These are phyloP conservation scores for Pluvianellus socialis DNA, from an alignment of 2,113 vertebrate species.

Conservation along the genomic window DNA sequence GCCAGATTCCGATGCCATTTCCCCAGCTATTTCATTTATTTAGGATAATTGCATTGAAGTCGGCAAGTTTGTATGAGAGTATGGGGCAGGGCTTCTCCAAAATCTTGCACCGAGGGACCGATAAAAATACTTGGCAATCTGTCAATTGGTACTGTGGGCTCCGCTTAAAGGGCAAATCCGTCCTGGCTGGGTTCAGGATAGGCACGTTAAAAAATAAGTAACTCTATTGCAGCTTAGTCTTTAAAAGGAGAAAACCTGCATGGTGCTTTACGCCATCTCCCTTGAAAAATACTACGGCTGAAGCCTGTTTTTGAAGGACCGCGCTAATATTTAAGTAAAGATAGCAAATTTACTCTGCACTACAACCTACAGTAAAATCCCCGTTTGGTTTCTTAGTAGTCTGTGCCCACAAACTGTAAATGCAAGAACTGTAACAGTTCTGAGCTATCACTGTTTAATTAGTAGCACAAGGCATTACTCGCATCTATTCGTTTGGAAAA, in stretches of 20 bases:
- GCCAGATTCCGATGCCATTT: neutral
- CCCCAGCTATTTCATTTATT: neutral
- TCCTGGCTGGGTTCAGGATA: neutral
- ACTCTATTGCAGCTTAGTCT: neutral
- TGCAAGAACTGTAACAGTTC: neutral
- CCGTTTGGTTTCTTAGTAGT: neutral
- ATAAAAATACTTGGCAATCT: neutral
- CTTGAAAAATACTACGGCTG: neutral
- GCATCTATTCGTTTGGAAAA: neutral
- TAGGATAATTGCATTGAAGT: neutral
- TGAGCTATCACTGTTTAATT: neutral
- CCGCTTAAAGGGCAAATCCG: neutral
- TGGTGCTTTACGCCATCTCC: neutral
- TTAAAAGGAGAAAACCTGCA: neutral
- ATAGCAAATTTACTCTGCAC: neutral
- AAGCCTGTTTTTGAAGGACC: neutral
- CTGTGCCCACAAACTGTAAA: accelerated
- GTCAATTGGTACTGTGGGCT: neutral
- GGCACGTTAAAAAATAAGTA: neutral
- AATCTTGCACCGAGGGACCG: neutral
- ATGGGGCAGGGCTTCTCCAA: neutral
- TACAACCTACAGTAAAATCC: neutral
- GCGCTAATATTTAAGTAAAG: neutral
- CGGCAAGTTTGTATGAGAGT: neutral
- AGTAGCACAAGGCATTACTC: neutral